Evolutionary conservation across 37 sponge, comb jelly and placozoan species (phyloP), one percentile per base, ranked within the genome.

Genomic region (Chondrilla cf. caribensis): DNA sequence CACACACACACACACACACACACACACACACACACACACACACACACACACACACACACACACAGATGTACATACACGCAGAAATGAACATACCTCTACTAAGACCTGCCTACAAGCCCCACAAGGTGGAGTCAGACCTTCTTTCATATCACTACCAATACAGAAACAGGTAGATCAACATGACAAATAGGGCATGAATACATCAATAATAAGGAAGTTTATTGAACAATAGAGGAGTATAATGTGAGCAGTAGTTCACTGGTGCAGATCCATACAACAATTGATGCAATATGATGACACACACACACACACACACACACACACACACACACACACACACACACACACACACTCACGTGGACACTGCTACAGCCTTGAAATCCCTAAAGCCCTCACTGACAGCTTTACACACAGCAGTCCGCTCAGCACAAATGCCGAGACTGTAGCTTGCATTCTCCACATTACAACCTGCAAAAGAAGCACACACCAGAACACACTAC

Each of bases 401-500:
- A 28, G 96, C 96, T 65, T 97, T 97, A 21, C 85, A 82, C 9
- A 91, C 82, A 0, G 97, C 97, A 35, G 79, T 80, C 29, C 93
- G 65, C 83, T 97, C 97, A 0, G 97, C 97, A 90, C 97, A 97
- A 0, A 86, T 84, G 38, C 79, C 38, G 8, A 92, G 58, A 18
- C 92, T 87, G 44, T 92, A 95, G 22, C 81, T 85, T 38, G 91
- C 90, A 81, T 97, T 97, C 80, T 97, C 97, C 3, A 97, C 93
- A 86, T 95, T 97, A 68, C 96, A 97, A 43, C 97, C 97, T 86
- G 51, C 54, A 79, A 26, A 19, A 62, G 51, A n/a, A n/a, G n/a
- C n/a, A n/a, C n/a, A n/a, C n/a, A n/a, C n/a, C n/a, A n/a, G n/a
- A n/a, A n/a, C n/a, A n/a, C n/a, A n/a, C n/a, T n/a, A n/a, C n/a